Base-by-base conservation (phyloP, 2,113 vertebrate species). In the Entomyzon cyanotis region DNA sequence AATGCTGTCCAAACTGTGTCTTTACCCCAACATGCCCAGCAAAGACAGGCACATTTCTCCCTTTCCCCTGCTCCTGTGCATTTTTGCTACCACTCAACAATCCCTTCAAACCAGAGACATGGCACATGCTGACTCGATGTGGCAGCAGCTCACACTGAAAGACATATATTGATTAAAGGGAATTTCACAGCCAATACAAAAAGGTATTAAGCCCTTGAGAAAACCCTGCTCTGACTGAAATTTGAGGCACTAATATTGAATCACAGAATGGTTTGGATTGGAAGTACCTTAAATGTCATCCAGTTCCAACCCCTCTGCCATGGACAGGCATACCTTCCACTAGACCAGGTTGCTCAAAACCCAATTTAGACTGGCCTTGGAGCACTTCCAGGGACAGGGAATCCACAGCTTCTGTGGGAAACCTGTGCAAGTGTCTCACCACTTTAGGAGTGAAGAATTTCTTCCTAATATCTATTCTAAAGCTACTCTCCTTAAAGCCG, bases 101-200 rank as follows among this genome's bases (percentile, higher is more conserved):
- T 35, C 19, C 30, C 65, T 67, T 82, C 79, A 79, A 64, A 59
- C 7, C 1, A 2, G 22, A 68, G 37, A 33, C 9, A 42, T 12
- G 31, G 25, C 69, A 69, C 42, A 52, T 0, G 0, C 17, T 70
- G 46, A 63, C 4, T 2, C 0, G 1, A 0, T 33, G 50, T n/a
- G 42, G 11, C 41, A 80, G 53, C 41, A 83, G 24, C 37, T 23
- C 35, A 21, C 9, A 11, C 2, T 85, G 39, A 75, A 92, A 78
- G 56, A 53, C 1, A 3, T 13, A 9, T 15, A 5, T 18, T 56
- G 49, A 56, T 37, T 41, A 80, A 86, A 80, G 15, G 9, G 5
- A 13, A 56, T 68, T 76, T 71, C 62, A 73, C 2, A 52, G 44
- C 9, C 31, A 44, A 7, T 28, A 30, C 5, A 30, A 33, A 65